Base-by-base conservation (phyloP, 2,888 invertebrate species). In the Hirudinaria manillensis region DNA sequence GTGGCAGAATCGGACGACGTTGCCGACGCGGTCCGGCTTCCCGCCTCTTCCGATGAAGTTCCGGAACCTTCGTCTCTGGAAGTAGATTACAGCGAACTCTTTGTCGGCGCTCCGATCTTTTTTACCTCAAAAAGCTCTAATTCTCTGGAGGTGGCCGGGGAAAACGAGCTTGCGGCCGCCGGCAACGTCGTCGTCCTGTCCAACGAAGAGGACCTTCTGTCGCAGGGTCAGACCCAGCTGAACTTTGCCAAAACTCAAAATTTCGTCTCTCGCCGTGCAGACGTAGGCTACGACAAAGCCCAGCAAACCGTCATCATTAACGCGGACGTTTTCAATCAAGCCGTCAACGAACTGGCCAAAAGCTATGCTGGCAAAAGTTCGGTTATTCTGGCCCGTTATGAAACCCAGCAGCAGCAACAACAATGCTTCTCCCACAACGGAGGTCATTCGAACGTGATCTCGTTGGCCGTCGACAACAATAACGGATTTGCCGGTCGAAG, bases 251-350 rank as follows among this genome's bases (percentile, higher is more conserved):
- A 61, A n/a, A 6, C 61, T 2, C 29, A 7, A 61, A 24, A 19
- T 27, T 61, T 29, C n/a, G 61, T n/a, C 29, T 27, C 24, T 24
- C 36, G 51, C 4, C 71, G 51, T 45, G 51, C 38, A 27, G 34
- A 36, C 4, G 24, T 34, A 6, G 19, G 53, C 6, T 71, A 51
- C 51, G 16, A 36, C 38, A n/a, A 45, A 67, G 21, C 32, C 24
- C 61, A 61, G 24, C 61, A 61, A 61, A 75, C 45, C 36, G 77
- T 70, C 16, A 36, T 76, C 0, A 77, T 61, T 27, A 68, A 77
- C 65, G 82, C 85, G n/a, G 86, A 86, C 77, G 81, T 86, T 1
- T 80, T 86, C 61, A 86, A 86, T 1, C 86, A 86, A 79, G 86
- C 86, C 0, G 86, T 86, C 86, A 83, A 83, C 36, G 86, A 86